These are phyloP conservation scores for Sphaeridia pumilis DNA, from an alignment of 2,888 invertebrate genomes.

Conservation along the genomic window DNA sequence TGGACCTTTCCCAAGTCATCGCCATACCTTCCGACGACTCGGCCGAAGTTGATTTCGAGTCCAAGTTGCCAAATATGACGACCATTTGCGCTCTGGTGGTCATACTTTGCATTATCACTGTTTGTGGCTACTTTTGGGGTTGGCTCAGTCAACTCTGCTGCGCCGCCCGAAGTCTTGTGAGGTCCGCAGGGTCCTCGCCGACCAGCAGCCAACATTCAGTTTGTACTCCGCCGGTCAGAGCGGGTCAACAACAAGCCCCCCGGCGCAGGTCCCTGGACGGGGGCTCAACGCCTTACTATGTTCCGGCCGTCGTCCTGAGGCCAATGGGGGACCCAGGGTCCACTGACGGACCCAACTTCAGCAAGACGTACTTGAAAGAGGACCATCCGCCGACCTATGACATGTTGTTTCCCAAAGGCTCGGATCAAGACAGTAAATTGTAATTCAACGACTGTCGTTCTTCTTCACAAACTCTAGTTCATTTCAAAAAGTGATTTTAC, in stretches of 20 bases:
- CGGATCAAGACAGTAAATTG: too few species aligned
- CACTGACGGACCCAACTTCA: background rate
- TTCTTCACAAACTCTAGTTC: too few species aligned
- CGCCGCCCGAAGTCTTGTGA: background rate
- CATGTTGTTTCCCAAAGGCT: slow-evolving; percentile 5
- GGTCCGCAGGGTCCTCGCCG: slow-evolving; percentile 1
- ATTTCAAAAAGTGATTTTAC: too few species aligned
- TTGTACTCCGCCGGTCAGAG: background rate
- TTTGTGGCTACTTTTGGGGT: slow-evolving; percentile 13
- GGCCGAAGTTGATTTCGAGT: background rate
- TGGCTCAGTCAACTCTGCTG: slow-evolving; percentile 10
- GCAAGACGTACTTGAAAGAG: background rate
- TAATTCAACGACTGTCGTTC: too few species aligned
- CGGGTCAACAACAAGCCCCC: background rate
- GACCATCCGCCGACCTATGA: slow-evolving; percentile 5
- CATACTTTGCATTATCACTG: slow-evolving; percentile 1
- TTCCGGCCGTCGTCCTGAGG: slow-evolving; percentile 5
- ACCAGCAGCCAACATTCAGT: background rate
- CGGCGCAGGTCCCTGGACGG: background rate
- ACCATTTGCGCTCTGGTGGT: slow-evolving; percentile 5
- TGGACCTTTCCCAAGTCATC: background rate
- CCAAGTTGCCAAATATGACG: slow-evolving; percentile 3
- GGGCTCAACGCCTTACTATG: slow-evolving; percentile 2
- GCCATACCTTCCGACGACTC: background rate
- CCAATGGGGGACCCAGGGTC: background rate